Conservation (phyloP, 2,113 vertebrate genomes). For the Chaetodon trifascialis region DNA sequence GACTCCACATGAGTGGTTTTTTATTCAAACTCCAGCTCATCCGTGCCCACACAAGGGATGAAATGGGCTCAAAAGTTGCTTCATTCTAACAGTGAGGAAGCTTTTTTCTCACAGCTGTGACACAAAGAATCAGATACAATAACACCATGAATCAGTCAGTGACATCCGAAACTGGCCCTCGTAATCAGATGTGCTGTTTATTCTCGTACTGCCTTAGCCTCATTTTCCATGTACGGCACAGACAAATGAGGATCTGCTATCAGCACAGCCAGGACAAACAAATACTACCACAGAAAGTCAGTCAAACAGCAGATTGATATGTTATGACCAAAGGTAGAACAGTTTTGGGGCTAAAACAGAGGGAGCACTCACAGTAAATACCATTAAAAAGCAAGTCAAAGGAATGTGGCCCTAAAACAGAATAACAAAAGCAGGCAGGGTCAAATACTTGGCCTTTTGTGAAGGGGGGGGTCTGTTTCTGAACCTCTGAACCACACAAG, state of each 20-base stretch:
- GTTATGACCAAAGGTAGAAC: not conserved
- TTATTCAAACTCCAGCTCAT: not conserved
- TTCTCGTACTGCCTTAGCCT: not conserved
- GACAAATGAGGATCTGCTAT: not conserved
- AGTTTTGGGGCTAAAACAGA: conserved; percentile 3
- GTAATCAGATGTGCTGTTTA: conserved; percentile 19
- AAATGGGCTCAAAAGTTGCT: not conserved
- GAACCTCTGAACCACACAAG: conserved; percentile 31
- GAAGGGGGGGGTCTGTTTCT: conserved; percentile 41
- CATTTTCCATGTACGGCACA: not conserved
- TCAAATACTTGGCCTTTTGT: conserved; percentile 73
- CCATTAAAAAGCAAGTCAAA: conserved; percentile 22
- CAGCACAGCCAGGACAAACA: not conserved
- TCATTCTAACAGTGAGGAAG: not conserved
- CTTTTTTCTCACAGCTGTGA: not conserved
- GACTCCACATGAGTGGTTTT: conserved; percentile 2
- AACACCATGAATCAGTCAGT: conserved; percentile 26
- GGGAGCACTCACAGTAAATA: conserved; percentile 46
- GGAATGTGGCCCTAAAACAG: conserved; percentile 56
- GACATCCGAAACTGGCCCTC: conserved; percentile 12
- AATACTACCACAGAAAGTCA: conserved; percentile 18
- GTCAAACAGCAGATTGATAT: not conserved
- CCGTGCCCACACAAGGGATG: not conserved
- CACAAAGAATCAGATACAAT: conserved; percentile 18
- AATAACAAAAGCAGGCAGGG: conserved; percentile 63